A percentile compares a stretch with the other conserved stretches of the same genome.
Evolutionary conservation across 2,888 invertebrate genomes (phyloP).

Genomic region (Clitarchus hookeri): DNA sequence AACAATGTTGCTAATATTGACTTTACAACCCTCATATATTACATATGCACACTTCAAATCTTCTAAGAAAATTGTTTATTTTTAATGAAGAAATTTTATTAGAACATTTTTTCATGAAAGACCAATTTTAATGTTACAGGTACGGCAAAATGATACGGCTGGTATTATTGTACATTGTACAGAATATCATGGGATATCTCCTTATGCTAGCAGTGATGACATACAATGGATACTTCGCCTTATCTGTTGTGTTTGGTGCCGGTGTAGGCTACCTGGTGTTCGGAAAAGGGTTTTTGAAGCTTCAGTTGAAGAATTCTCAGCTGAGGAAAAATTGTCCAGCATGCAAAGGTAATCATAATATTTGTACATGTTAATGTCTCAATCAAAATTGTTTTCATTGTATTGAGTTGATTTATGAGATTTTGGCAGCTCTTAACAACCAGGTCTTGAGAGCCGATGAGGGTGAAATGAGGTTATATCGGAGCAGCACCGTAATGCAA

Average conservation of each 20-base stretch:
- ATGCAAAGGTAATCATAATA: conserved; percentile 25
- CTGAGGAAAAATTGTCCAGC: background rate
- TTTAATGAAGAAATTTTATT: background rate
- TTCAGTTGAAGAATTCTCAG: conserved; percentile 3
- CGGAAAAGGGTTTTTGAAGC: conserved; percentile 24
- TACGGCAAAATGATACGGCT: background rate
- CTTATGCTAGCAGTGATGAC: conserved; percentile 39
- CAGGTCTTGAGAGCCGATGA: no score
- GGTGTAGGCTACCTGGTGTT: conserved; percentile 35
- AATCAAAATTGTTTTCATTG: background rate
- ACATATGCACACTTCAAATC: background rate
- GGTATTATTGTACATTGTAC: conserved; percentile 25
- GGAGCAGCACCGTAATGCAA: no score
- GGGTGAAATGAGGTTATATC: no score
- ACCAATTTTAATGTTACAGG: background rate
- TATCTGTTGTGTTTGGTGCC: conserved; percentile 32
- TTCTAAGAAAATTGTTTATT: background rate
- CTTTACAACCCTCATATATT: no score
- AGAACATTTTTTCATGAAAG: background rate
- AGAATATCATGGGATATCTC: conserved; percentile 32
- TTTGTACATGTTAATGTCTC: background rate
- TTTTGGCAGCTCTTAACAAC: no score
- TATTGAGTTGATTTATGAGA: background rate
- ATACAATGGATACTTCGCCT: conserved; percentile 38
- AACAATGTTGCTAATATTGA: no score